phyloP scores from a whole-genome alignment of 2,113 vertebrate species.

The Ptilonorhynchus violaceus region DNA sequence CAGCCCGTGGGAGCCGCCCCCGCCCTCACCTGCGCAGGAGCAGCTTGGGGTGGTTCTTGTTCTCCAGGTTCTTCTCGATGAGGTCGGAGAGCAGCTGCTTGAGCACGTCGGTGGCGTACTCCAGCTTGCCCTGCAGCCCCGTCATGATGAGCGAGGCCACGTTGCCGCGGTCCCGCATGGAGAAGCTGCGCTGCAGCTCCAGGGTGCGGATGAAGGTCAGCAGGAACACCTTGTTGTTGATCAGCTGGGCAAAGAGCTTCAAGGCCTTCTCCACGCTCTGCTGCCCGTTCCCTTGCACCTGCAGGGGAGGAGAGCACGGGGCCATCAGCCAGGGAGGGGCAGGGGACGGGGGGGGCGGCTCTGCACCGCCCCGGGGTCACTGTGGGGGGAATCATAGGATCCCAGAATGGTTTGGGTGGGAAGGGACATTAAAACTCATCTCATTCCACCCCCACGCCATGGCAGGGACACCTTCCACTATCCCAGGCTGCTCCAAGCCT shows the following conservation, averaged over 20 bases:
- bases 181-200: slow-evolving; percentile 95
- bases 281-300: slow-evolving; percentile 97
- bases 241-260: slow-evolving; percentile 94
- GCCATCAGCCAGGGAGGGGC: background rate
- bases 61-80: slow-evolving; percentile 97
- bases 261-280: slow-evolving; percentile 94
- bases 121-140: slow-evolving; percentile 91
- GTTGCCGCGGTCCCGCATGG: slow-evolving; percentile 96
- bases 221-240: slow-evolving; percentile 99
- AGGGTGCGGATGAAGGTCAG: slow-evolving; percentile 95
- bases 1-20: background rate
- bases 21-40: slow-evolving; percentile 87
- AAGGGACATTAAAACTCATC: background rate
- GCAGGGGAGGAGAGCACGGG: rapidly evolving
- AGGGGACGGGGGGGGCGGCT: rapidly evolving
- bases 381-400: no score
- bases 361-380: rapidly evolving
- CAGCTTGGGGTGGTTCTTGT: slow-evolving; percentile 98
- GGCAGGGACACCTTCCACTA: background rate
- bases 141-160: slow-evolving; percentile 99
- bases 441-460: background rate
- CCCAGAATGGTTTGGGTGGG: background rate
- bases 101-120: slow-evolving; percentile 95
- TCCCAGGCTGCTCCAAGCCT: background rate
- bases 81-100: slow-evolving; percentile 96